Evolutionary conservation across 2,888 invertebrate species (phyloP).

Genomic region (Nemotelus nigrinus): DNA sequence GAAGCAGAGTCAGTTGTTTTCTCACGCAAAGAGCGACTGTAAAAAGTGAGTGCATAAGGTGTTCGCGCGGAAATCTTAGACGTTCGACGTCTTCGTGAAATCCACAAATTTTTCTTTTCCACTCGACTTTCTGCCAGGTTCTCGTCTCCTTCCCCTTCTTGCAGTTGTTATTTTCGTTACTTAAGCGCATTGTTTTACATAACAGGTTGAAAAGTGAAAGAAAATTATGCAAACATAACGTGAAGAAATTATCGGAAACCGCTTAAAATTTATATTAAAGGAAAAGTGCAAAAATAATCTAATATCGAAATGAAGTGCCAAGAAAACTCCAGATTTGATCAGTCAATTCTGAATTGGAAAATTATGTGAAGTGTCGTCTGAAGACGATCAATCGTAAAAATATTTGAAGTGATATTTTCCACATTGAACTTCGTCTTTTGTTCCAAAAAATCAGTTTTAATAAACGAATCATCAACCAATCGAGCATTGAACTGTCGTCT

Average conservation of each 20-base stretch:
- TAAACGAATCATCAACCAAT: no score
- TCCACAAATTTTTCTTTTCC: constrained; percentile 30
- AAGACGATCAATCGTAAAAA: no score
- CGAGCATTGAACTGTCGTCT: no score
- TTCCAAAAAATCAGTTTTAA: no score
- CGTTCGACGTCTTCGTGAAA: constrained; percentile 22
- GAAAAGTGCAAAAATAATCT: constrained; percentile 15
- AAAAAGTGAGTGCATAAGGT: constrained; percentile 25
- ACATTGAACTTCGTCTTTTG: no score
- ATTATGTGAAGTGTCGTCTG: constrained; percentile 33
- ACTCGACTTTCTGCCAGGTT: constrained; percentile 3
- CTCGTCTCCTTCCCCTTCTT: constrained; percentile 21
- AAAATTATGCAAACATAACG: constrained; percentile 24
- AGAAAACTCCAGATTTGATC: constrained; percentile 1
- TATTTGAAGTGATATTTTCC: no score
- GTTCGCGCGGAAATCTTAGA: constrained; percentile 28
- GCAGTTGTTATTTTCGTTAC: constrained; percentile 18
- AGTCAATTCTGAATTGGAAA: constrained; percentile 7
- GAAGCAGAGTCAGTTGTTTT: neutral
- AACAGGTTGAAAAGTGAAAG: constrained; percentile 36
- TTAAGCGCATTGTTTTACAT: constrained; percentile 34
- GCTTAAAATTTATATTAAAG: neutral
- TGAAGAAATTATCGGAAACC: neutral
- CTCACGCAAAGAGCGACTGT: constrained; percentile 17
- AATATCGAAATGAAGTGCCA: constrained; percentile 10